A percentile compares a stretch with the other conserved stretches of the same genome.
These are phyloP conservation scores for Eledona agricola DNA, from an alignment of 2,888 invertebrate species.

Conservation along the genomic window DNA sequence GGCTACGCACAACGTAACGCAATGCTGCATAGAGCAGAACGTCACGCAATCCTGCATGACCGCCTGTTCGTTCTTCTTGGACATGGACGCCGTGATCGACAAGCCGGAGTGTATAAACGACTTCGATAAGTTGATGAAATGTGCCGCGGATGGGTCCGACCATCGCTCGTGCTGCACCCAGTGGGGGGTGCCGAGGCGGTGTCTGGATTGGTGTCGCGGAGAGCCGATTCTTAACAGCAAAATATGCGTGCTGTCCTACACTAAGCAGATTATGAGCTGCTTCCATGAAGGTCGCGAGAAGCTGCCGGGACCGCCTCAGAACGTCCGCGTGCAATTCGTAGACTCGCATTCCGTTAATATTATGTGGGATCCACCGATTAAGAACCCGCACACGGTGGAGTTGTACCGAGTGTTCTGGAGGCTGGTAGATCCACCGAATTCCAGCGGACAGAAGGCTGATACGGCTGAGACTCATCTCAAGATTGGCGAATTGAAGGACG, in stretches of 20 bases:
- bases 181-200: constrained; percentile 80
- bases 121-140: constrained; percentile 86
- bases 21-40: constrained; percentile 83
- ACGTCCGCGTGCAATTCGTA: constrained; percentile 67
- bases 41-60: constrained; percentile 82
- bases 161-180: constrained; percentile 86
- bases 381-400: constrained; percentile 84
- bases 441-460: constrained; percentile 72
- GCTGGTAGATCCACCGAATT: constrained; percentile 65
- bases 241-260: constrained; percentile 76
- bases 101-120: constrained; percentile 82
- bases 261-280: constrained; percentile 79
- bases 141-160: constrained; percentile 83
- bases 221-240: constrained; percentile 73
- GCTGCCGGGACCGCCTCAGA: constrained; percentile 82
- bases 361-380: constrained; percentile 80
- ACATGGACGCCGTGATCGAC: constrained; percentile 84
- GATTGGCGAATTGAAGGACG: constrained; percentile 76
- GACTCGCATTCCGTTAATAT: constrained; percentile 70
- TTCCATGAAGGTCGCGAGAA: constrained; percentile 81
- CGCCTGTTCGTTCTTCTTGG: constrained; percentile 84
- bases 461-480: constrained; percentile 76
- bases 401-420: constrained; percentile 86
- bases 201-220: constrained; percentile 86
- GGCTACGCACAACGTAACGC: constrained; percentile 75